Conservation (phyloP, 2,113 vertebrate species). For the Sebastes schlegelii region DNA sequence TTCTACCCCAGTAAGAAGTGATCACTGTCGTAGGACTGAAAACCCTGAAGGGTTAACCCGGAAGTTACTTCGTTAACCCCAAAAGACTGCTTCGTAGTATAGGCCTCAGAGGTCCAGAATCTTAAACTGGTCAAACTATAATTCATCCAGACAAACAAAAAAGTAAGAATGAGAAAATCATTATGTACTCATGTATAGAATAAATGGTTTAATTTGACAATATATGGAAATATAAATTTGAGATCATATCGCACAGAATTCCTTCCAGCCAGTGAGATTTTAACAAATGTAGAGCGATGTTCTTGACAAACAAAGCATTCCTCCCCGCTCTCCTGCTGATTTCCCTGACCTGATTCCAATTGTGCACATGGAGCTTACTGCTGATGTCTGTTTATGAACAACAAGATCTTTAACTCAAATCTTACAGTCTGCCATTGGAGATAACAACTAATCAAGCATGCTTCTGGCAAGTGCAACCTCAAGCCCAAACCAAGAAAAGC, state of each 20-base stretch:
- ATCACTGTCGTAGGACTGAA: no score
- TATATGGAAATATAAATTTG: neutral
- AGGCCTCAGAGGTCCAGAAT: neutral
- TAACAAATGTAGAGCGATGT: neutral
- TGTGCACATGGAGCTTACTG: constrained; percentile 11
- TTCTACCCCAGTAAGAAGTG: no score
- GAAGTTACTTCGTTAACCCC: no score
- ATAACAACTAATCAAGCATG: constrained; percentile 3
- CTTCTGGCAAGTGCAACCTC: constrained; percentile 5
- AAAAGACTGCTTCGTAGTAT: no score
- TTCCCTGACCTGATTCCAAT: constrained; percentile 11
- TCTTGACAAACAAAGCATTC: constrained; percentile 5
- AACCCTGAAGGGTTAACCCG: no score
- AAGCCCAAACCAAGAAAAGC: constrained; percentile 1
- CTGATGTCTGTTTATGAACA: constrained; percentile 26
- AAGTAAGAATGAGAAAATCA: neutral
- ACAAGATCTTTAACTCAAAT: constrained; percentile 33
- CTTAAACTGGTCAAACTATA: neutral
- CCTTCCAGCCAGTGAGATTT: neutral
- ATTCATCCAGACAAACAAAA: neutral
- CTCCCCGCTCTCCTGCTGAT: neutral
- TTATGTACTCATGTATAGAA: neutral
- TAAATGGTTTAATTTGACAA: neutral
- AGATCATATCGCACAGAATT: neutral
- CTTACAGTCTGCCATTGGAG: constrained; percentile 12